Percentiles rank a stretch among this genome's conserved stretches.
phyloP scores from a whole-genome alignment of 2,113 vertebrate species.

The Notarius lentiginosus region DNA sequence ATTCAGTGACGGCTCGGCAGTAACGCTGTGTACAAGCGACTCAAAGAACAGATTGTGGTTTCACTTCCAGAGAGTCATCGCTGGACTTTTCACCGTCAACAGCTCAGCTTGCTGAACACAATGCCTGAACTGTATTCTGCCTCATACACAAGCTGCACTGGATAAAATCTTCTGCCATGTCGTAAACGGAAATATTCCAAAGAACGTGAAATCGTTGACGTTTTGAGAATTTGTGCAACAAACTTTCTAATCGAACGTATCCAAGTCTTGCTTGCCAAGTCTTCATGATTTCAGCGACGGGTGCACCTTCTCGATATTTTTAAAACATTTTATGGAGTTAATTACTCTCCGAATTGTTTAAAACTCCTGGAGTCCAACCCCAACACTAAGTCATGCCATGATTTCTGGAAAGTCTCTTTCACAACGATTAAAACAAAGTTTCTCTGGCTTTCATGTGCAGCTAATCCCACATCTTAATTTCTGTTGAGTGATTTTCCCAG shows the following conservation, averaged over 20 bases:
- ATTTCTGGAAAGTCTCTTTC: background rate
- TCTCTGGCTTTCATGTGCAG: background rate
- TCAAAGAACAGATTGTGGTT: slow-evolving; percentile 13
- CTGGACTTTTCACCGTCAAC: background rate
- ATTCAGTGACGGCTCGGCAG: background rate
- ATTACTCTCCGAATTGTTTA: background rate
- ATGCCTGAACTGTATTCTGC: background rate
- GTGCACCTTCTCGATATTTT: background rate
- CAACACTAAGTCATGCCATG: background rate
- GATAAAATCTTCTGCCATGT: background rate
- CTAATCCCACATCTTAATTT: background rate
- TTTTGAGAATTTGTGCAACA: background rate
- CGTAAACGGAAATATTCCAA: background rate
- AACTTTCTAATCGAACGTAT: background rate
- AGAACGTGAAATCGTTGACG: background rate
- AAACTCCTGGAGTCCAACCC: background rate
- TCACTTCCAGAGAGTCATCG: background rate
- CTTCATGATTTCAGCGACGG: background rate
- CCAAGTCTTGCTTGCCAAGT: background rate
- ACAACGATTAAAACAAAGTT: background rate
- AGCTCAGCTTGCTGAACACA: background rate
- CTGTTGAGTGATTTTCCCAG: background rate
- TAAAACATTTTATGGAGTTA: background rate
- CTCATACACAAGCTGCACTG: background rate
- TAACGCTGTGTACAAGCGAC: background rate